Conservation (phyloP, 2,797 vertebrate species). For the Zalophus californianus region DNA sequence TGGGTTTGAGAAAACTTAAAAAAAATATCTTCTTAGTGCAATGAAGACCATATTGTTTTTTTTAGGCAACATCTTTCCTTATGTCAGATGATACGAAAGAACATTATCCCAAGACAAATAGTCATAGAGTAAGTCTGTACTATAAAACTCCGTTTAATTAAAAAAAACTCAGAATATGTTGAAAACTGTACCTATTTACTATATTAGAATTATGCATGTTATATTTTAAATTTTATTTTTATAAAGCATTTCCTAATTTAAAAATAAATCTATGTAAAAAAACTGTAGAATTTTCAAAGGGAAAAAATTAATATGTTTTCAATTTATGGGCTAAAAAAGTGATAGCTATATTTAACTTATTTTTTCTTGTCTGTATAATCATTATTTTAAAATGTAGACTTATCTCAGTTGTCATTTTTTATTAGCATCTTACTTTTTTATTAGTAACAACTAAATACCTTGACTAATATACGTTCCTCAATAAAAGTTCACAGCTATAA, state of each 20-base stretch:
- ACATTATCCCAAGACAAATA: background rate
- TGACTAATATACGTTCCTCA: background rate
- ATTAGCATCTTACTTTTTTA: background rate
- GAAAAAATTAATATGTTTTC: background rate
- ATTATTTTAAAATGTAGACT: background rate
- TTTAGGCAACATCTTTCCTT: background rate
- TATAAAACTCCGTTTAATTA: background rate
- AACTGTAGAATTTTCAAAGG: background rate
- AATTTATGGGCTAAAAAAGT: background rate
- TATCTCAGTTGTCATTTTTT: background rate
- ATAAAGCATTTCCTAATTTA: background rate
- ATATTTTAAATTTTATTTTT: constrained; percentile 27
- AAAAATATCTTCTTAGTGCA: background rate
- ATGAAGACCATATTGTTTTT: background rate
- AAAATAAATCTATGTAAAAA: constrained; percentile 11
- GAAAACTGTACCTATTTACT: background rate
- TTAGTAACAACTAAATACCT: background rate
- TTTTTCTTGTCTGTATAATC: background rate
- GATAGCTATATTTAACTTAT: background rate
- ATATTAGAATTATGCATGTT: background rate
- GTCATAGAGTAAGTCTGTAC: background rate
- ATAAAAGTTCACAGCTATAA: background rate
- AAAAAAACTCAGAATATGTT: background rate
- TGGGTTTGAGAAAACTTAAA: background rate
- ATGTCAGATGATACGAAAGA: background rate